Base-by-base conservation (phyloP, 2,797 vertebrate species). In the Chrysolophus pictus region DNA sequence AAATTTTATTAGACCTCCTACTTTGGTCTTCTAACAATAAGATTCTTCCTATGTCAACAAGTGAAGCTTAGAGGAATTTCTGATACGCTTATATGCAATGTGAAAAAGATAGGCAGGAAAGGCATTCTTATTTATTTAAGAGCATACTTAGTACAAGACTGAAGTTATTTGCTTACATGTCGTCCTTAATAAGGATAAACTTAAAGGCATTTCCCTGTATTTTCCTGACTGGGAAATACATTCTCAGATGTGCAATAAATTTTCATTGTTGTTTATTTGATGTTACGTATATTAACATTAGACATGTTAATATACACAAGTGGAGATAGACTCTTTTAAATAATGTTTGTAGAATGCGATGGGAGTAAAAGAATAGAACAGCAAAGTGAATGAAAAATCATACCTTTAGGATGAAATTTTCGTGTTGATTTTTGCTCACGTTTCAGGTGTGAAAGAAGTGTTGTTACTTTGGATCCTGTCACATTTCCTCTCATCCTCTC, bases 91-190 rank as follows among this genome's bases (percentile, higher is more conserved):
- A 93, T 29, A 88, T 46, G 91, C 56, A 82, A 90, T 12, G n/a
- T 63, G 65, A 79, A 90, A 95, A 88, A 93, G 90, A 91, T 29
- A 86, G 74, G 56, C 58, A 90, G 58, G 56, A 87, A 95, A 95
- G 56, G 86, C 77, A 72, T 91, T 88, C 75, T 78, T 81, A 84
- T 87, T 95, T 95, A 88, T 95, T 95, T 95, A 95, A 96, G 91
- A 67, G 93, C 82, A 91, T 96, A 33, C 87, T 95, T 95, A 95
- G 63, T 81, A 89, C 63, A 84, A 95, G 96, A 94, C 95, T 96
- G 84, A 91, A 96, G 92, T 91, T 95, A 96, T 94, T 95, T 95
- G 82, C 92, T 95, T 96, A 92, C 80, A 91, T 84, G 63, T 84
- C 81, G 63, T 72, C 93, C 84, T 93, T 87, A 93, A 85, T 93